These are phyloP conservation scores for Coenonympha glycerion DNA, from an alignment of 2,888 invertebrate species.

Conservation along the genomic window DNA sequence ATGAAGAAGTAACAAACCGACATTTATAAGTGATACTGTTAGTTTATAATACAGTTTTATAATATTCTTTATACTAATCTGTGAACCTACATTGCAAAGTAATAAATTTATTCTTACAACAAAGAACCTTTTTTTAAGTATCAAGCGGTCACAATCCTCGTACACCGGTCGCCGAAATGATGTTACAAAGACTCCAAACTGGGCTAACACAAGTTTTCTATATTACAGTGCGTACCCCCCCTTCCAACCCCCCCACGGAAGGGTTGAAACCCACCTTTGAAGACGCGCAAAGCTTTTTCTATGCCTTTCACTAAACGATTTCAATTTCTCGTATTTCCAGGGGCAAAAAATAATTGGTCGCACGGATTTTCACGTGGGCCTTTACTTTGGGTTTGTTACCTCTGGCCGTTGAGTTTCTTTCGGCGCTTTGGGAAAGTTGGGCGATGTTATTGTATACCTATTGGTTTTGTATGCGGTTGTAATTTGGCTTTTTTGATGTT, in stretches of 20 bases:
- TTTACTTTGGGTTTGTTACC: conserved; percentile 18
- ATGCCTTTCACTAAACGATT: conserved; percentile 72
- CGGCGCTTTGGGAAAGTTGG: background rate
- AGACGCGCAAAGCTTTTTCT: conserved; percentile 74
- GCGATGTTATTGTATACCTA: conserved; percentile 1
- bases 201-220: conserved; percentile 77
- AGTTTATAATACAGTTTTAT: no score
- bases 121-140: conserved; percentile 25
- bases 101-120: background rate
- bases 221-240: conserved; percentile 68
- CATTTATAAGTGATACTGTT: no score
- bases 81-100: background rate
- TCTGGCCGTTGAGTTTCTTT: conserved; percentile 9
- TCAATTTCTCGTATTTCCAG: conserved; percentile 72
- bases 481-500: background rate
- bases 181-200: conserved; percentile 76
- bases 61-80: no score
- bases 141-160: conserved; percentile 38
- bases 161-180: conserved; percentile 69
- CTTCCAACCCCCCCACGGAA: conserved; percentile 40
- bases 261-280: conserved; percentile 73
- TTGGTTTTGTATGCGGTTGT: background rate
- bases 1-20: no score
- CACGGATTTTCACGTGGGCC: conserved; percentile 61
- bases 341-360: conserved; percentile 72